Evolutionary conservation across 30 jellyfish, hydroid and myxozoan genomes (phyloP).

Genomic region (Turritopsis rubra): DNA sequence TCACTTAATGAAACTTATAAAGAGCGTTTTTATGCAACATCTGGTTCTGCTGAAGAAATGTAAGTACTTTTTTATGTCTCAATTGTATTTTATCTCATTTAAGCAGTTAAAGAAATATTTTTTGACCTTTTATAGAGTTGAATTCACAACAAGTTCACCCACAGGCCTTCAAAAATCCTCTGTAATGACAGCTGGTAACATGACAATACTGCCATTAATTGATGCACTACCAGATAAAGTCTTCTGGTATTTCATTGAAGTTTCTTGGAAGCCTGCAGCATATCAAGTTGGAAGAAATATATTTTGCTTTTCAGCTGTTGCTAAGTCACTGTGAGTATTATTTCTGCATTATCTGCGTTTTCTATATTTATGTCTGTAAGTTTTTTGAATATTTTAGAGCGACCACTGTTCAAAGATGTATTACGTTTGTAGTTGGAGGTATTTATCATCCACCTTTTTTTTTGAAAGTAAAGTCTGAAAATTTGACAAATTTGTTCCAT

Average conservation of each 20-base stretch:
- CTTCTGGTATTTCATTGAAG: neutral
- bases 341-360: neutral
- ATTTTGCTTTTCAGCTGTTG: conserved; percentile 17
- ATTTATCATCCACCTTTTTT: neutral
- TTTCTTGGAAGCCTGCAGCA: conserved; percentile 12
- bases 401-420: conserved; percentile 1
- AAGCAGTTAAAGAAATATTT: neutral
- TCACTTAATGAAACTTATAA: neutral
- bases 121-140: neutral
- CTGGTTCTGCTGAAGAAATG: conserved; percentile 11
- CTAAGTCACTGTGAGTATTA: neutral
- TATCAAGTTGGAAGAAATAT: neutral
- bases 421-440: conserved; percentile 3
- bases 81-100: neutral
- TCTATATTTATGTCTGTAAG: neutral
- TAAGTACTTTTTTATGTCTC: neutral
- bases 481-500: neutral
- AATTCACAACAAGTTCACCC: conserved; percentile 11
- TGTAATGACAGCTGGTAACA: neutral
- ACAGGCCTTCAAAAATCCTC: neutral
- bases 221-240: neutral
- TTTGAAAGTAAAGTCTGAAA: neutral
- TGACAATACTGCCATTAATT: neutral
- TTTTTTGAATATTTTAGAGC: neutral
- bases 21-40: neutral